Conservation (phyloP, 2,888 invertebrate genomes). For the Plagodis dolabraria region DNA sequence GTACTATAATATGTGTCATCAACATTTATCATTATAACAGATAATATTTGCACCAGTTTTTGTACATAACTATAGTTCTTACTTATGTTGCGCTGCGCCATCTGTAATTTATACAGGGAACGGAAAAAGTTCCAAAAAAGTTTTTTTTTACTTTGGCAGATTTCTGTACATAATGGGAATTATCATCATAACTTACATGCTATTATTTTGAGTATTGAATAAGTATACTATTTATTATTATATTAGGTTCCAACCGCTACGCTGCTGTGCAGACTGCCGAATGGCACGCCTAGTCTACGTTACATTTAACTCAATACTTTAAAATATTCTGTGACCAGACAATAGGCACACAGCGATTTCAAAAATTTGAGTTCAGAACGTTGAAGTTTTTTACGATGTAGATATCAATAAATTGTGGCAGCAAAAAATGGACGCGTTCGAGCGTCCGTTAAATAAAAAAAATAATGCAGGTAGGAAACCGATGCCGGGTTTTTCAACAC, state of each 20-base stretch:
- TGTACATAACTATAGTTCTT: too few relatives aligned
- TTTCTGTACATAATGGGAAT: too few relatives aligned
- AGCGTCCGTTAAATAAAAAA: conserved; percentile 24
- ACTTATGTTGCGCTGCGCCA: too few relatives aligned
- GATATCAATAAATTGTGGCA: conserved; percentile 5
- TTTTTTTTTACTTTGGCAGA: too few relatives aligned
- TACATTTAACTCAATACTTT: conserved; percentile 1
- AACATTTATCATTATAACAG: too few relatives aligned
- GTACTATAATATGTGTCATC: too few relatives aligned
- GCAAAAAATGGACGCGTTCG: conserved; percentile 13
- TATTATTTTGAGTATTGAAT: too few relatives aligned
- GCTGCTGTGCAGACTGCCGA: too few relatives aligned
- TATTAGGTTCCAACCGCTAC: not conserved
- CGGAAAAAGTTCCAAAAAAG: too few relatives aligned
- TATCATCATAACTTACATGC: too few relatives aligned
- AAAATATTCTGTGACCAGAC: conserved; percentile 1
- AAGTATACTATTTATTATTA: not conserved
- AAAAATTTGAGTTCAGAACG: conserved; percentile 11
- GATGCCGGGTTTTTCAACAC: conserved; percentile 30
- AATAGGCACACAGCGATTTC: conserved; percentile 8
- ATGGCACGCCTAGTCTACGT: conserved; percentile 16
- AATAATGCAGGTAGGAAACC: conserved; percentile 35
- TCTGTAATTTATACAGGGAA: too few relatives aligned
- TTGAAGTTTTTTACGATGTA: conserved; percentile 2
- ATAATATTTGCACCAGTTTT: too few relatives aligned